Evolutionary conservation across 2,888 invertebrate species (phyloP), one percentile per base, ranked within the genome.

Genomic region (Tachina lurida): DNA sequence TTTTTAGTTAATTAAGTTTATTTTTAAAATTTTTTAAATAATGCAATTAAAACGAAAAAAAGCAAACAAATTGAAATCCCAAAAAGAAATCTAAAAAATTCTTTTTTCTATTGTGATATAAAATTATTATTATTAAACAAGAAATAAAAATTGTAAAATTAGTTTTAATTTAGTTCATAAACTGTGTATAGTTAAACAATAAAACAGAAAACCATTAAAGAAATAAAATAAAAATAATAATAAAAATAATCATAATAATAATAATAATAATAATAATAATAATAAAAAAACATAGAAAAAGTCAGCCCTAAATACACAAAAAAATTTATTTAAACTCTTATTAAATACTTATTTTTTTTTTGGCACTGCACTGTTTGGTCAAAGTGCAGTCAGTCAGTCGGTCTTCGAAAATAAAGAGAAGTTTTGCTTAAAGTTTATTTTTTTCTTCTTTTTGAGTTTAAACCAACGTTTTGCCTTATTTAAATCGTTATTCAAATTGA

Each of bases 41-140:
- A 65, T 63, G 13, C 71, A 65, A 71, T 82, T 65, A 58, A 52
- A 31, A 31, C 19, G 47, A 13, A 76, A 63, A 76, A 19, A 39
- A 52, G 58, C 68, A 67, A 74, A 52, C 12, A 68, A 79, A 75
- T 68, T 60, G 31, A 78, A 73, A 74, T 68, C 73, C 83, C 56
- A 80, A 84, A 76, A 84, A 84, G 70, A 71, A 84, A 79, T 58
- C 31, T 75, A 89, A 83, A 84, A 78, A 87, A 79, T 90, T 91
- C 91, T 90, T 91, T 91, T 91, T 91, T 91, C 90, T 91, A 91
- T 91, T 91, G 91, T 91, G 91, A 91, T 91, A 91, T 91, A 90
- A 91, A 90, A 90, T 89, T 90, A 87, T 86, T 86, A 80, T 77
- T 71, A 87, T 68, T 17, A 39, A 68, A 60, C 47, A 52, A 78